Conservation (phyloP, 1,140 invertebrate genomes). For the Pseudomyrmex dendroicus region DNA sequence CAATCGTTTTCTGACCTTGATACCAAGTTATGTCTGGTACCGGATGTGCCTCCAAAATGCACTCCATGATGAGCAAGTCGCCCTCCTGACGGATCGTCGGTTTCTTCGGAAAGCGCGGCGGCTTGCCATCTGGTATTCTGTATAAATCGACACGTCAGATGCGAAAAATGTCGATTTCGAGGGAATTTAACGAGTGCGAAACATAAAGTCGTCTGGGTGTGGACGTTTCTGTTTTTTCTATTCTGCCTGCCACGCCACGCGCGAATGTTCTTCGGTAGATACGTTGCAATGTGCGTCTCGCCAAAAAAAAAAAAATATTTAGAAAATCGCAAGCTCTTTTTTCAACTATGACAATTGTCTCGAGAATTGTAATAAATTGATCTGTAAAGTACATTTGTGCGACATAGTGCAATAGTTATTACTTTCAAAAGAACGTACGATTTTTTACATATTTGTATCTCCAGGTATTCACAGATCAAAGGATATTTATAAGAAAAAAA, state of each 20-base stretch:
- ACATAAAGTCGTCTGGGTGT: background rate
- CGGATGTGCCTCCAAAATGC: constrained; percentile 96
- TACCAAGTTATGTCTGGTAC: constrained; percentile 98
- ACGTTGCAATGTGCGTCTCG: constrained; percentile 18
- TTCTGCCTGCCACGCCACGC: constrained; percentile 3
- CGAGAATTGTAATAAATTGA: too few species aligned
- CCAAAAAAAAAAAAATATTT: background rate
- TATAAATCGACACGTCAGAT: constrained; percentile 68
- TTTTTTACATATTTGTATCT: too few species aligned
- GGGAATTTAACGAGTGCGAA: constrained; percentile 7
- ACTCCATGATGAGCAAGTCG: constrained; percentile 97
- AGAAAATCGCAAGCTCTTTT: constrained; percentile 18
- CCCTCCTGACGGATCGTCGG: constrained; percentile 98
- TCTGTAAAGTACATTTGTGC: too few species aligned
- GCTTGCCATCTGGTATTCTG: constrained; percentile 97
- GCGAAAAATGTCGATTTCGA: constrained; percentile 20
- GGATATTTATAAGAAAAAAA: too few species aligned
- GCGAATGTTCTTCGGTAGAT: constrained; percentile 1
- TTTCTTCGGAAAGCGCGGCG: constrained; percentile 98
- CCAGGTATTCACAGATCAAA: too few species aligned
- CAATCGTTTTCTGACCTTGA: constrained; percentile 93
- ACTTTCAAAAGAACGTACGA: too few species aligned
- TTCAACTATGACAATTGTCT: background rate
- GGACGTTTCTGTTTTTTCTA: background rate
- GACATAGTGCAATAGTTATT: too few species aligned